Evolutionary conservation across 2,113 vertebrate genomes (phyloP), one percentile per base, ranked within the genome.

Genomic region (Hydrolagus affinis): DNA sequence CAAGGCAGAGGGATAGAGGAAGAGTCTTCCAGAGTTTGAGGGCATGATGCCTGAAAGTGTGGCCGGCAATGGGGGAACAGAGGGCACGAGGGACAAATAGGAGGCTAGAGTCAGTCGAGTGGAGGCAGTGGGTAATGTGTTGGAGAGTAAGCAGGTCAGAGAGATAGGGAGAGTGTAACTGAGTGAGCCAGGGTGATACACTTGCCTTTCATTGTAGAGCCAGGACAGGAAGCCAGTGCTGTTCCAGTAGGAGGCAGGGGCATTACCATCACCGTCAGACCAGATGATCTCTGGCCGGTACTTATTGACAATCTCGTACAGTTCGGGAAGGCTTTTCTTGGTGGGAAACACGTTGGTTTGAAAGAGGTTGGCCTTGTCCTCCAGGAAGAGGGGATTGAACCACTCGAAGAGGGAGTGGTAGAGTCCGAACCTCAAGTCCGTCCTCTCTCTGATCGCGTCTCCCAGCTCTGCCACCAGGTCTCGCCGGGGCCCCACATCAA

Each of bases 341-440:
- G 85, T 85, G n/a, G 97, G 94, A 87, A 98, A 99, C 69, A 87
- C 87, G 78, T 88, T 92, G 77, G 94, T 96, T 0, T 77, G 90
- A 89, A 95, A 99, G 7, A 0, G 28, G 15, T 90, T 95, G 80
- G 89, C 87, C 2, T 91, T 85, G 85, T 99, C 98, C 69, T 89
- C 87, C 23, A 91, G 89, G 87, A 93, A 99, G 60, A 97, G 91
- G 0, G 96, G 97, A 85, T 99, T 94, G 86, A 98, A 99, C 98
- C 98, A 99, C 88, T 99, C 98, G 0, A 98, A 99, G 11, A 97
- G 93, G 2, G 98, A 99, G 86, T 99, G 96, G 86, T 99, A 99
- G 0, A 99, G 93, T 11, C 98, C 98, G 32, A 99, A 93, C 72
- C 0, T 96, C 88, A 99, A 88, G 87, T 90, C 88, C 0, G 93